Base-by-base conservation (phyloP, 2,888 invertebrate genomes). In the Magallana nippona region DNA sequence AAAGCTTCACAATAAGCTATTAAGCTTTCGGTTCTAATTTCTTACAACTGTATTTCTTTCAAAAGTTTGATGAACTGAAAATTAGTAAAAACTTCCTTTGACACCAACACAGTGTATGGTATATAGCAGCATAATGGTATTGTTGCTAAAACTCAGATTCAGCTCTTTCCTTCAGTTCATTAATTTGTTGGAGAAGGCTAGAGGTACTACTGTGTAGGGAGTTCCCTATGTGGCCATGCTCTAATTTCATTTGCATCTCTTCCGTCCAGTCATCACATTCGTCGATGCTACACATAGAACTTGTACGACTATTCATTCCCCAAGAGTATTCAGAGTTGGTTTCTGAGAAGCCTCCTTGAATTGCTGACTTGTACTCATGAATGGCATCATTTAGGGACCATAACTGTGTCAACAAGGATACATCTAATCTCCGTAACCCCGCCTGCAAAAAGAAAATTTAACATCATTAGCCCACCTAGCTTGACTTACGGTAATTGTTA, bases 371-470 rank as follows among this genome's bases (percentile, higher is more conserved):
- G 95, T 97, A 98, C 89, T 98, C 97, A 91, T 98, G 97, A 94
- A 98, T 98, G 71, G 97, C 97, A 94, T 98, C 98, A 95, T 98
- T 98, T 82, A 98, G 95, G 1, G 97, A 96, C 97, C 98, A 98
- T 88, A 98, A 95, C 94, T 98, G 98, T 5, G 97, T 97, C 77
- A 98, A 95, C 82, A 98, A 95, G 0, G 97, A 97, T 90, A 98
- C 95, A 95, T 98, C 98, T 94, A 98, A 94, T 94, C 98, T 98
- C 82, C 98, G 96, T 55, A 98, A 95, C 90, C 97, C 97, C 91
- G 97, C 97, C 98, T 98, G 96, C 79, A 96, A 89, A 86, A 11
- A 22, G 55, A 78, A 22, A 27, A 63, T 17, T n/a, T 8, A 44
- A 44, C 44, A 44, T 44, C 44, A 44, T 44, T 5, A 44, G 44